Base-by-base conservation (phyloP, 2,888 invertebrate species). In the Lysandra coridon region DNA sequence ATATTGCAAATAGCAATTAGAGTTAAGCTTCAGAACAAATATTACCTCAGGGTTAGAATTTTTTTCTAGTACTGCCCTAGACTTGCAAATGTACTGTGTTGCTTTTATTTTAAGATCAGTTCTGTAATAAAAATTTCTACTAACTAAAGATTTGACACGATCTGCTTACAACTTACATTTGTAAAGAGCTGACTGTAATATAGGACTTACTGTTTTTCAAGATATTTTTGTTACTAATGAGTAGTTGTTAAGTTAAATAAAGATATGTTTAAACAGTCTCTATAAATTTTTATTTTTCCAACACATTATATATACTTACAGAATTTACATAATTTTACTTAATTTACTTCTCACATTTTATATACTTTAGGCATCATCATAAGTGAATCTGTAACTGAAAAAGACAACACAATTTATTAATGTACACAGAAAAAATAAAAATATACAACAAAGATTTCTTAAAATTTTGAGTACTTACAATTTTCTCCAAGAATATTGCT, bases 341-440 rank as follows among this genome's bases (percentile, higher is more conserved):
- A 53, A 40, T 75, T 53, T 17, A 75, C 78, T 80, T 80, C 77
- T 44, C 73, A 84, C 81, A 83, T 83, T 78, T 81, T 89, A 85
- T 92, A 95, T 83, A 92, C 90, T 86, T 94, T 95, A 80, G 95
- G 95, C 88, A 95, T 89, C 88, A 95, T 93, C 84, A 95, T 91
- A 40, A 95, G 90, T 73, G 95, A 95, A 88, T 95, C 92, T 73
- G 95, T 94, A 92, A 95, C 95, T 95, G 89, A 86, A 95, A 92
- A 82, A 57, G 1, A 57, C 2, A 17, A 57, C 4, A 53, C 53
- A 57, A 57, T 57, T 57, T 57, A 57, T 57, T 57, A 57, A 17
- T 57, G 57, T 57, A 4, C 4, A 57, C 4, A 2, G 17, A 17
- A 57, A 57, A 57, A 12, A 53, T 12, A 3, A 12, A 53, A 57